Evolutionary conservation across 2,888 invertebrate species (phyloP), one percentile per base, ranked within the genome.

Genomic region (Beris morrisii): DNA sequence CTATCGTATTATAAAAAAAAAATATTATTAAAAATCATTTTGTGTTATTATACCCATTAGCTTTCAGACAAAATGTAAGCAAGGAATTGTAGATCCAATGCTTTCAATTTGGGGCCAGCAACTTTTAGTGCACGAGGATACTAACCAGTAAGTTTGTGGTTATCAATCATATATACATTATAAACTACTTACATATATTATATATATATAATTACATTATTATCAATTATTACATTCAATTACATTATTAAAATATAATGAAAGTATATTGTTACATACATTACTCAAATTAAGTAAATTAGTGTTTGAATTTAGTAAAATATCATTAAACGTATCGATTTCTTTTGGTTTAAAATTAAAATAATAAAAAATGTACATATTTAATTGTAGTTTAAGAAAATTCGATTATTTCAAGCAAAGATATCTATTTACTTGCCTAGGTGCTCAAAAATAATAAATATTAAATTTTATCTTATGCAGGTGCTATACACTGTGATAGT

Each of bases 21-120:
- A 69, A 71, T 71, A 52, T 50, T 50, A 59, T 59, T 50, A 48
- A 59, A 22, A 61, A 44, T 61, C 61, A 61, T 61, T 82, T 57
- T 53, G 67, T 65, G 67, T 66, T 69, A 45, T 67, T 70, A 61
- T 61, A 67, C 68, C 59, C 67, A 68, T 71, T 30, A 89, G 89
- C 87, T 89, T 89, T 88, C 89, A 89, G 88, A 89, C 89, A 85
- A 89, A 89, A 85, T 87, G 88, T 86, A 93, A 93, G 89, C 92
- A 92, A 88, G 94, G 94, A 88, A 93, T 94, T 88, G 92, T 94
- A 89, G 94, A 95, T 88, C 95, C 94, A 86, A 94, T 95, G 93
- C 92, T 95, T 86, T 93, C 92, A 86, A 95, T 95, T 86, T 95
- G 95, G 95, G 95, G 94, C 85, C 94, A 95, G 87, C 94, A 94